Evolutionary conservation across 2,797 vertebrate genomes (phyloP).

Genomic region (Alfaro cultratus): DNA sequence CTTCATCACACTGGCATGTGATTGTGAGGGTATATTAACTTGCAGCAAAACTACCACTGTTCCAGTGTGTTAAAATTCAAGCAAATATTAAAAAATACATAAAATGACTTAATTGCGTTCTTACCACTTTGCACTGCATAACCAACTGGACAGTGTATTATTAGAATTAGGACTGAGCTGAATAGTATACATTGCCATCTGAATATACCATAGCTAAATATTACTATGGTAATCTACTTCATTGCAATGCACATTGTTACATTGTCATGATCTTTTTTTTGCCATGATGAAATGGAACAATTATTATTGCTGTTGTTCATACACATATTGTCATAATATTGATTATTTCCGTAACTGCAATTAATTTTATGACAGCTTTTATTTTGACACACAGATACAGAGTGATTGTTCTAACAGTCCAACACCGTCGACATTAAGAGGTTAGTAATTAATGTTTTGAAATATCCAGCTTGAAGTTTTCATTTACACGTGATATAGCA

Average conservation of each 20-base stretch:
- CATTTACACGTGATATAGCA: neutral
- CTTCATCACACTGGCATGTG: constrained; percentile 18
- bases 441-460: neutral
- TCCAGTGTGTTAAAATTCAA: neutral
- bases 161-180: neutral
- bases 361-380: neutral
- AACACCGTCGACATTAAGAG: neutral
- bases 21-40: neutral
- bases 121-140: neutral
- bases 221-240: too few species aligned
- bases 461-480: neutral
- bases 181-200: neutral
- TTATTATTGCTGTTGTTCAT: neutral
- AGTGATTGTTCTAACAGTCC: neutral
- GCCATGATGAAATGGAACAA: neutral
- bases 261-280: too few species aligned
- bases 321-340: neutral
- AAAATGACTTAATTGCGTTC: neutral
- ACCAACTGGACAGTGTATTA: neutral
- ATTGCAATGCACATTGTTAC: too few species aligned
- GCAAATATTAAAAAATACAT: neutral
- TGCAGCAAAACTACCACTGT: neutral
- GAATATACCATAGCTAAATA: neutral
- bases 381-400: neutral
- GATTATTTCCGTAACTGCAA: neutral